These are phyloP conservation scores for Zeus faber DNA, from an alignment of 2,113 vertebrate species.

Conservation along the genomic window DNA sequence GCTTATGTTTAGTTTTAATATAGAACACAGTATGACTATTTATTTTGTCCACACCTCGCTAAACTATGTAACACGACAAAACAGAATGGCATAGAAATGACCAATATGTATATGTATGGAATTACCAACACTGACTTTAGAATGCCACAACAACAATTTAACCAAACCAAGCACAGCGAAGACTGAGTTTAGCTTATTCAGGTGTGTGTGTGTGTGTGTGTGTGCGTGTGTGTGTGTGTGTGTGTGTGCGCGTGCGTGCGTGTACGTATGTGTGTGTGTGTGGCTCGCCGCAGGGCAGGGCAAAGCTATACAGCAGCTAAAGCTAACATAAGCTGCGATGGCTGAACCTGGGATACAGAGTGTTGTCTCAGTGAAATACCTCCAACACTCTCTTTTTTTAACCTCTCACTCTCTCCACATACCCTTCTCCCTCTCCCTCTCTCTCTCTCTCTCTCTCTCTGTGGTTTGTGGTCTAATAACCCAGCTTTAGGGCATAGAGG, in stretches of 20 bases:
- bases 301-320: constrained; percentile 54
- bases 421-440: not conserved
- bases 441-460: constrained; percentile 17
- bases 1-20: too few species aligned
- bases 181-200: constrained; percentile 49
- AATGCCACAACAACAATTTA: too few species aligned
- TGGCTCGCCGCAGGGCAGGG: constrained; percentile 43
- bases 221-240: constrained; percentile 29
- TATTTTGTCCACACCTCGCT: too few species aligned
- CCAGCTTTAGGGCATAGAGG: constrained; percentile 18
- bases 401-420: too few species aligned
- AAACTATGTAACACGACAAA: too few species aligned
- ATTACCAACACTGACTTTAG: too few species aligned
- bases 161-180: constrained; percentile 43
- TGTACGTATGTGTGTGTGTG: constrained; percentile 22
- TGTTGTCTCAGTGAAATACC: constrained; percentile 56
- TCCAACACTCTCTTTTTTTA: constrained; percentile 31
- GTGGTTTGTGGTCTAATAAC: constrained; percentile 7
- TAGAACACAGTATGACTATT: too few species aligned
- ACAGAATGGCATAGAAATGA: too few species aligned
- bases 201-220: constrained; percentile 32
- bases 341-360: constrained; percentile 46
- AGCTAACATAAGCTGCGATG: constrained; percentile 49
- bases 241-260: constrained; percentile 23
- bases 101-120: too few species aligned